phyloP scores from a whole-genome alignment of 2,797 vertebrate genomes.

The Thaleichthys pacificus region DNA sequence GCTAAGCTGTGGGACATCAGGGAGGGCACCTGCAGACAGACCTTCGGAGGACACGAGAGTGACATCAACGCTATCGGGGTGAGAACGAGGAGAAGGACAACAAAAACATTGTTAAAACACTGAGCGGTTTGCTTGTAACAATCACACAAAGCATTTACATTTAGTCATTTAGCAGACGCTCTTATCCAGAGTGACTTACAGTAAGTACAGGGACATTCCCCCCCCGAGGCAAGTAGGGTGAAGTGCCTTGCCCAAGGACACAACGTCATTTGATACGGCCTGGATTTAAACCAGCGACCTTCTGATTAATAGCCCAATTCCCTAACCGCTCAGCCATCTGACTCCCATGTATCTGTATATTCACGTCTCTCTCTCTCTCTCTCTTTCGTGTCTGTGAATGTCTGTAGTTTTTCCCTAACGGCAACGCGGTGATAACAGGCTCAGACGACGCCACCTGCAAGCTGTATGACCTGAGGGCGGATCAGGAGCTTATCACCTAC shows the following conservation, averaged over 20 bases:
- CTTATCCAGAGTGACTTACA: no score
- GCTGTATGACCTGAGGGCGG: conserved; percentile 90
- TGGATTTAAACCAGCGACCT: no score
- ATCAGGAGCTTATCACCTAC: conserved; percentile 94
- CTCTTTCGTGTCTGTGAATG: neutral
- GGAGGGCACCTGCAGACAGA: conserved; percentile 89
- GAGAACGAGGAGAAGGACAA: conserved; percentile 41
- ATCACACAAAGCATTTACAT: no score
- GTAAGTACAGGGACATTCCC: no score
- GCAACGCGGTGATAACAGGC: conserved; percentile 93
- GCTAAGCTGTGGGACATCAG: conserved; percentile 98
- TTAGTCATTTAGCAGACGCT: no score
- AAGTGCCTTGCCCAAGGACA: no score
- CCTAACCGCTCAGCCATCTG: no score
- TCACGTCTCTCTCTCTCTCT: neutral
- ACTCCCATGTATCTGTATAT: no score
- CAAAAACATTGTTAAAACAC: neutral
- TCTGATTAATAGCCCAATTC: no score
- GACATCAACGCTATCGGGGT: conserved; percentile 96
- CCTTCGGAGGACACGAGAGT: conserved; percentile 91
- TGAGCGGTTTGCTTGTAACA: neutral
- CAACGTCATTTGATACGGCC: no score
- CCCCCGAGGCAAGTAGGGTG: no score
- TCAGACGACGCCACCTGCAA: conserved; percentile 94
- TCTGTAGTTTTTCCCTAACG: conserved; percentile 93